These are phyloP conservation scores for Chelonoidis abingdonii DNA, from an alignment of 2,113 vertebrate species.

Conservation along the genomic window DNA sequence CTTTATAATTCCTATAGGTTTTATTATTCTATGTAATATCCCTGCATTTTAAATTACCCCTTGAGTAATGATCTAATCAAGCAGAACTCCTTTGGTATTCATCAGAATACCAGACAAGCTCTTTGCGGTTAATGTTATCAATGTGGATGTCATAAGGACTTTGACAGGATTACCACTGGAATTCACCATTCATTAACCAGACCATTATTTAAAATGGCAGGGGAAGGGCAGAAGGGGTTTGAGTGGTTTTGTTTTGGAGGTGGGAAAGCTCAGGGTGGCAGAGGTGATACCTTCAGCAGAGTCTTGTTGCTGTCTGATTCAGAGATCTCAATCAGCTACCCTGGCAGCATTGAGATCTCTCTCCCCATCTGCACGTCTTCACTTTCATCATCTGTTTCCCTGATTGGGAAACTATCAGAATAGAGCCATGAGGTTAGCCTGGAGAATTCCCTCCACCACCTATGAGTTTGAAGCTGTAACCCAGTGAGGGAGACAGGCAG, in stretches of 20 bases:
- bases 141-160: conserved; percentile 35
- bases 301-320: conserved; percentile 64
- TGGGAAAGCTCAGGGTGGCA: conserved; percentile 31
- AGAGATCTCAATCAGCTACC: conserved; percentile 63
- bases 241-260: conserved; percentile 35
- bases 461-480: background rate
- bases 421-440: background rate
- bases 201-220: conserved; percentile 49
- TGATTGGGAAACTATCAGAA: conserved; percentile 62
- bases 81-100: conserved; percentile 57
- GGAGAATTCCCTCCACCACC: conserved; percentile 19
- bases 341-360: conserved; percentile 61
- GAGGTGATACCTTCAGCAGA: conserved; percentile 32
- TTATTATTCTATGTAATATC: conserved; percentile 16
- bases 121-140: conserved; percentile 58
- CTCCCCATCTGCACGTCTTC: conserved; percentile 44
- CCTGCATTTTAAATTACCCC: conserved; percentile 22
- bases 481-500: rapidly evolving
- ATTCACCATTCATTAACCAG: conserved; percentile 65
- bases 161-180: conserved; percentile 64
- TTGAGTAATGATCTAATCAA: conserved; percentile 44
- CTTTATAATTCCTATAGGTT: background rate
- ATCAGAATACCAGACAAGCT: conserved; percentile 44
- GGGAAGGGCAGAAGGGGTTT: conserved; percentile 3
- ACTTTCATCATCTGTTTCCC: conserved; percentile 70